Conservation (phyloP, 53 echinoderm and acorn worm species). For the Paracentrotus lividus region DNA sequence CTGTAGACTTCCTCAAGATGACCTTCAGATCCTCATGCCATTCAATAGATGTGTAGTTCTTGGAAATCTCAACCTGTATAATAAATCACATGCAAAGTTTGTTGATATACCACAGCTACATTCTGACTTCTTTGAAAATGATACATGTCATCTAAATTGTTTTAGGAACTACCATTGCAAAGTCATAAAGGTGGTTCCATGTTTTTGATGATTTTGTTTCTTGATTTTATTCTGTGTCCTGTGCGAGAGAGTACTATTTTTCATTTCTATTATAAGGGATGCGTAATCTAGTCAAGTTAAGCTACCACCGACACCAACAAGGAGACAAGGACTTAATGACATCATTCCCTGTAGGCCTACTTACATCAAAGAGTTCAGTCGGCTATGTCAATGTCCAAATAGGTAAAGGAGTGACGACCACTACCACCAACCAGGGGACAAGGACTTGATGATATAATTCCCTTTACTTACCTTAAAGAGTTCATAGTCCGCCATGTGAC, state of each 20-base stretch:
- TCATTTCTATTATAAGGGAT: no score
- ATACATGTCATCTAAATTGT: no score
- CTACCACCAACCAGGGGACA: conserved; percentile 95
- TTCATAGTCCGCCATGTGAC: conserved; percentile 99
- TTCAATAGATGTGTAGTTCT: conserved; percentile 93
- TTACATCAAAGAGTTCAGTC: conserved; percentile 94
- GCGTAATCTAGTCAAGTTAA: no score
- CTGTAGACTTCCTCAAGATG: conserved; percentile 94
- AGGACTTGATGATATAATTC: conserved; percentile 71
- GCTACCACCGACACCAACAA: conserved; percentile 97
- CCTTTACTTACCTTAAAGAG: conserved; percentile 79
- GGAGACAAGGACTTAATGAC: conserved; percentile 83
- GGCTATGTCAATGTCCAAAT: conserved; percentile 95
- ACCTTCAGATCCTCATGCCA: conserved; percentile 96
- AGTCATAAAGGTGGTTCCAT: no score
- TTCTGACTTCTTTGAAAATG: neutral
- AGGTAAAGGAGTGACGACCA: conserved; percentile 96
- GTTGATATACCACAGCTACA: neutral
- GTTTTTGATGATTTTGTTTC: no score
- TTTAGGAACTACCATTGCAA: no score
- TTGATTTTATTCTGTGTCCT: no score
- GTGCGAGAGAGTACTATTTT: no score
- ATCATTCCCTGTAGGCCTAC: neutral
- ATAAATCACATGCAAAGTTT: neutral
- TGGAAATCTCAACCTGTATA: conserved; percentile 89